Evolutionary conservation across 92 coral and sea anemone species (phyloP), one percentile per base, ranked within the genome.

Genomic region (Bergia puertoricense): DNA sequence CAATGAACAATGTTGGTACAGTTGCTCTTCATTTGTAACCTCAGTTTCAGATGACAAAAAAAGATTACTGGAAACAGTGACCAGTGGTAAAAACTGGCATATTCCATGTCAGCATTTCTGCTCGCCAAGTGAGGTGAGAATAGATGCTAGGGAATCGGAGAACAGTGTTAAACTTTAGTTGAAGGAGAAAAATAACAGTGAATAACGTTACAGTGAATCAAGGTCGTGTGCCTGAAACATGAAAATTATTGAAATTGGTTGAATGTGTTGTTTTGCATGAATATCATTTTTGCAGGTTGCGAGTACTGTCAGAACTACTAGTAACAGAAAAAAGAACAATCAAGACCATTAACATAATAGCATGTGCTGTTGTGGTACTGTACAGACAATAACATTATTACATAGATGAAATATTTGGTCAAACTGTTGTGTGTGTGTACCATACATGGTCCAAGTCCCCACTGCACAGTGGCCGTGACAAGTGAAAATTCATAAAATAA

Each of bases 341-440:
- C 62, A 48, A 50, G 62, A 79, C 54, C 65, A 44, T 11, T 82
- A 44, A 30, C 14, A 45, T 22, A 15, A 11, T 72, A 84, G 0
- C 40, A 15, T 69, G 46, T 37, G 73, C 85, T 56, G 37, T 38
- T 59, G 40, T 80, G 59, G 65, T 20, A 30, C 30, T 30, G 30
- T 30, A 43, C 86, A 67, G 22, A 45, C 40, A 84, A 10, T 48
- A 84, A 48, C 46, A 46, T 16, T 84, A 74, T 84, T 46, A 72
- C 87, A 68, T 44, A 84, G 68, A 45, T 72, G 87, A 69, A 69
- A 84, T 71, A 23, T 84, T 46, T 69, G 87, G 78, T 84, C 77
- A 43, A 43, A 13, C 76, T 48, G 20, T 40, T 65, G 48, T 41
- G 62, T 73, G 62, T 73, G 23, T 22, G 3, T 48, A 8, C 8